These are phyloP conservation scores for Bostrychus sinensis DNA, from an alignment of 2,113 vertebrate genomes.

Conservation along the genomic window DNA sequence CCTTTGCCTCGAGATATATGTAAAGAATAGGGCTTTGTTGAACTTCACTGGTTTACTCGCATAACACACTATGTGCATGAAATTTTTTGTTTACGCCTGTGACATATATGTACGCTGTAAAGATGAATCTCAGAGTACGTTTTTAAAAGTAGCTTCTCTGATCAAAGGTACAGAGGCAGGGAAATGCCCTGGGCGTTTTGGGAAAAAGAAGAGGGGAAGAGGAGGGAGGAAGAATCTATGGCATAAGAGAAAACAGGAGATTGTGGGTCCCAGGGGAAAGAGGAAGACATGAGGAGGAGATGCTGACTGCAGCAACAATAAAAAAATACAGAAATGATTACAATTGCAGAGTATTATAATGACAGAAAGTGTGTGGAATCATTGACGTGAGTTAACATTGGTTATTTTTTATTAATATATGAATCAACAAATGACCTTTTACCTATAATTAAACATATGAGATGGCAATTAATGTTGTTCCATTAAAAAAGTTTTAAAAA, in stretches of 20 bases:
- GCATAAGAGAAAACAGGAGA: conserved; percentile 48
- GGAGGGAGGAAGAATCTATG: conserved; percentile 45
- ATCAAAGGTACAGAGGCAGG: conserved; percentile 48
- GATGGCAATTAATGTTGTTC: no score
- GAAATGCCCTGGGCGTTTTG: conserved; percentile 11
- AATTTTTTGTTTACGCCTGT: conserved; percentile 43
- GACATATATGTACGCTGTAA: conserved; percentile 19
- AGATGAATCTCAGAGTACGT: conserved; percentile 10
- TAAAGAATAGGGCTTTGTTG: conserved; percentile 59
- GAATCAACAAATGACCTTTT: no score
- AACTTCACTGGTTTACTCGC: conserved; percentile 21
- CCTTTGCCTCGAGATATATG: conserved; percentile 34
- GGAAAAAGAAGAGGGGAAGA: conserved; percentile 12
- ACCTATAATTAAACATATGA: no score
- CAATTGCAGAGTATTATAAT: conserved; percentile 2
- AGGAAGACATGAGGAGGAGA: conserved; percentile 29
- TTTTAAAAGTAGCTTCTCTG: conserved; percentile 37
- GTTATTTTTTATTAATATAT: no score
- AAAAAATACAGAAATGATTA: conserved; percentile 30
- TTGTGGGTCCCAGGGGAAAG: conserved; percentile 34
- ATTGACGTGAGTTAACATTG: no score
- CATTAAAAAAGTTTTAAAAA: no score
- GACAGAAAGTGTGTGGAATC: neutral
- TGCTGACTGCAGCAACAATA: conserved; percentile 44
- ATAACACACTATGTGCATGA: conserved; percentile 6